Evolutionary conservation across 2,113 vertebrate genomes (phyloP), one percentile per base, ranked within the genome.

Genomic region (Hemiprocne comata): DNA sequence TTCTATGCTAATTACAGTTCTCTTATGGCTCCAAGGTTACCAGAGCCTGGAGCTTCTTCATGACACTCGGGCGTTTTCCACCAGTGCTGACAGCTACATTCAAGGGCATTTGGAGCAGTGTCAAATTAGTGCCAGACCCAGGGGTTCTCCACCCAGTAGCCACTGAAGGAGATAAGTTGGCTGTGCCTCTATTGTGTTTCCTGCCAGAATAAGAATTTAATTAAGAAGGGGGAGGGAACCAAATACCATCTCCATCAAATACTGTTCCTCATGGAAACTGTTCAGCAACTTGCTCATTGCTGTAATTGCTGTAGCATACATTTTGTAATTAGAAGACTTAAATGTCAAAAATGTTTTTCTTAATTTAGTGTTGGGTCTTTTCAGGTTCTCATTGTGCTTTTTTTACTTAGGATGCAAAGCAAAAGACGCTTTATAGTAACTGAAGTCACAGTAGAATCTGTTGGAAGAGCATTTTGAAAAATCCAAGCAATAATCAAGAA

Each of bases 131-230:
- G 82, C 78, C 90, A 95, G 82, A 77, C 53, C 44, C 38, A 66
- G 75, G 38, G 48, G 19, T 94, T 96, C 79, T 95, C 72, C 75
- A 74, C 79, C 82, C 75, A 48, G 21, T 38, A 80, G 69, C 53
- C 75, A 25, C 85, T 84, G 72, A 93, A 93, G 88, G 72, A 86
- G 64, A 44, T 80, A 55, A 60, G 21, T 28, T 93, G 91, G 71
- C 64, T 93, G 67, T 33, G 94, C 13, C 34, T 91, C 40, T 66
- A 0, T 71, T 83, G 42, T 11, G 28, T 93, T 93, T 85, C 21
- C 55, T 97, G 78, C 90, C 95, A 92, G 75, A 83, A 28, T 77
- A 90, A 93, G n/a, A 80, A 71, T 83, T 92, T 95, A 97, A 96
- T 96, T 95, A 94, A 91, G 89, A 77, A 79, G 50, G n/a, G 19